A percentile compares a stretch with the other conserved stretches of the same genome.
phyloP scores from a whole-genome alignment of 64 coral and sea anemone species.

The Porites lutea region DNA sequence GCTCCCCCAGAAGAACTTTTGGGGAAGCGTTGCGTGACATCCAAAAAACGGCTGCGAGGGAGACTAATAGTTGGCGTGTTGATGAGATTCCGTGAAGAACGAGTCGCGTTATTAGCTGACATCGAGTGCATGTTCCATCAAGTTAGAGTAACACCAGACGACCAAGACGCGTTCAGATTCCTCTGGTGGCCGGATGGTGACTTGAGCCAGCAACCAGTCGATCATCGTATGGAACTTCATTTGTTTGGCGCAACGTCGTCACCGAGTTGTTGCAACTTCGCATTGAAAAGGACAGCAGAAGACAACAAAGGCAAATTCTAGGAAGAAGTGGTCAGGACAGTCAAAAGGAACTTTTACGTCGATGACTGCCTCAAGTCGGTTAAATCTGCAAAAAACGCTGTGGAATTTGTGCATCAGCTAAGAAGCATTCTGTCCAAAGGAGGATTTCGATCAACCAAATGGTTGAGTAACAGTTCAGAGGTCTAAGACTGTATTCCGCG shows the following conservation, averaged over 20 bases:
- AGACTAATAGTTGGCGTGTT: constrained; percentile 32
- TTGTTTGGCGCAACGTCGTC: constrained; percentile 42
- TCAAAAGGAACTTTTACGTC: too few relatives aligned
- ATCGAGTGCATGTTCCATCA: too few relatives aligned
- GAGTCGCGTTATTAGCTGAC: constrained; percentile 3
- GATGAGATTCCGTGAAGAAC: constrained; percentile 26
- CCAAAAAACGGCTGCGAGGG: too few relatives aligned
- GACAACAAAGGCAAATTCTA: neutral
- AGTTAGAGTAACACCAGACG: too few relatives aligned
- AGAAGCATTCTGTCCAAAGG: too few relatives aligned
- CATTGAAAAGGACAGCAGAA: neutral
- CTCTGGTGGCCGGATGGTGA: too few relatives aligned
- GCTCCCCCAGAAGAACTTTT: too few relatives aligned
- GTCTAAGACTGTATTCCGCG: neutral
- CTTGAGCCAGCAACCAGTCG: neutral
- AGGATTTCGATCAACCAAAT: too few relatives aligned
- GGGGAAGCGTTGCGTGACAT: too few relatives aligned
- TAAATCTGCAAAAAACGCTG: too few relatives aligned
- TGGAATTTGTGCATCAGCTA: too few relatives aligned
- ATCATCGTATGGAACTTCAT: constrained; percentile 3
- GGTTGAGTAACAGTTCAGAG: neutral
- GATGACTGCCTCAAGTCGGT: too few relatives aligned
- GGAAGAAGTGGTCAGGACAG: neutral
- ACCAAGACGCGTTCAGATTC: neutral
- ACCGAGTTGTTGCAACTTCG: neutral